phyloP scores from a whole-genome alignment of 92 coral and sea anemone species.

The Epizoanthus rinbou region DNA sequence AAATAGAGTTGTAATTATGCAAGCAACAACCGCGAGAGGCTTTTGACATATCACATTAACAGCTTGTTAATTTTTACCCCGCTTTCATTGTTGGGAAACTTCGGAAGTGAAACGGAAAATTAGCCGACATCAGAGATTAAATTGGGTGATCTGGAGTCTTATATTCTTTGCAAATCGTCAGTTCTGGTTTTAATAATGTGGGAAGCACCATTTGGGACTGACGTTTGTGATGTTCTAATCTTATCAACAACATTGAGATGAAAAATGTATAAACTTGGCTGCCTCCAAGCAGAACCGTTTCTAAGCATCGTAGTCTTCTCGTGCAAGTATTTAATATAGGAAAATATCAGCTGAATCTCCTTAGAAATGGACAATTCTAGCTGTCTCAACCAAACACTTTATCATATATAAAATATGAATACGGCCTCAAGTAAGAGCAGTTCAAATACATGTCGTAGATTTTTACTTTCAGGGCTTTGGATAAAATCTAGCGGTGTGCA shows the following conservation, averaged over 20 bases:
- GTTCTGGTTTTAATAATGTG: constrained; percentile 21
- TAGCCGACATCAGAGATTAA: constrained; percentile 21
- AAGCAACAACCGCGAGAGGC: background rate
- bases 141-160: background rate
- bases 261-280: background rate
- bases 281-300: constrained; percentile 3
- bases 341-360: background rate
- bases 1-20: constrained; percentile 19
- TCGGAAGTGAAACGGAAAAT: constrained; percentile 24
- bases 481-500: too few species aligned
- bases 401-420: too few species aligned
- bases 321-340: constrained; percentile 24
- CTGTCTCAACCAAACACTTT: background rate
- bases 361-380: background rate
- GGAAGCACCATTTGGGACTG: constrained; percentile 11
- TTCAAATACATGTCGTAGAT: too few species aligned
- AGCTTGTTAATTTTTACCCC: background rate
- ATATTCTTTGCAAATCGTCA: background rate
- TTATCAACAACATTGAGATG: constrained; percentile 23
- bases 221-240: constrained; percentile 28
- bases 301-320: constrained; percentile 20
- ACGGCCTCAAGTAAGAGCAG: too few species aligned
- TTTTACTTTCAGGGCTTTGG: too few species aligned
- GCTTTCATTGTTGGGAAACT: constrained; percentile 4
- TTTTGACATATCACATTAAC: constrained; percentile 28